phyloP scores from a whole-genome alignment of 2,113 vertebrate genomes.

The Tetrao urogallus region DNA sequence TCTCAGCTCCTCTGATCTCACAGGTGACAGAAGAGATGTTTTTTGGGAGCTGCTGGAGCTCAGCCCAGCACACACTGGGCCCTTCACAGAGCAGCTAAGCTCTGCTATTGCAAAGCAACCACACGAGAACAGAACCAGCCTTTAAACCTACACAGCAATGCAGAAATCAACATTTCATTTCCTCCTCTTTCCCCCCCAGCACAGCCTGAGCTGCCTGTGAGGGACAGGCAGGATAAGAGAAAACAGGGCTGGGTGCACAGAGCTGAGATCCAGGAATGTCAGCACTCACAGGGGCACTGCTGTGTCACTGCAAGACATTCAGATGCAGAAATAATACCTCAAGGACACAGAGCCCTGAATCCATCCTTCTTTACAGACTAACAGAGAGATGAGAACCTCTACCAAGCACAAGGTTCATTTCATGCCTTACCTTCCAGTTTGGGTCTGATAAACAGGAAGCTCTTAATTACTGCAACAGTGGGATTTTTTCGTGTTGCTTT shows the following conservation, averaged over 20 bases:
- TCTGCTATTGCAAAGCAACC: background rate
- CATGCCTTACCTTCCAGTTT: background rate
- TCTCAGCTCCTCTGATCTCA: background rate
- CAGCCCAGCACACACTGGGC: background rate
- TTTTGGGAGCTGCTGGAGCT: background rate
- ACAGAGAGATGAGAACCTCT: background rate
- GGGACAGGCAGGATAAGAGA: conserved; percentile 54
- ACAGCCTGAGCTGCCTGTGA: background rate
- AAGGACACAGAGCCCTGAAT: conserved; percentile 27
- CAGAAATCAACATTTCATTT: background rate
- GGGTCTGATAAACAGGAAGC: background rate
- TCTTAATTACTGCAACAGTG: background rate
- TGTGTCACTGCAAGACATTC: conserved; percentile 1
- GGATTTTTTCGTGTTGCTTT: background rate
- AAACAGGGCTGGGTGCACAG: conserved; percentile 6
- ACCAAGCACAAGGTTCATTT: background rate
- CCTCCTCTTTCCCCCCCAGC: background rate
- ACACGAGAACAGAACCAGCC: background rate
- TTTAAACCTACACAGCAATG: background rate
- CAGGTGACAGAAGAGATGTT: background rate
- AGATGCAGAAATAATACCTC: conserved; percentile 24
- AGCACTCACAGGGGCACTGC: conserved; percentile 57
- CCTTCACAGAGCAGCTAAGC: background rate
- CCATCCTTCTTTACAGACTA: background rate
- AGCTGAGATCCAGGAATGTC: conserved; percentile 26